These are phyloP conservation scores for Pelmatolapia mariae DNA, from an alignment of 2,113 vertebrate genomes.

Conservation along the genomic window DNA sequence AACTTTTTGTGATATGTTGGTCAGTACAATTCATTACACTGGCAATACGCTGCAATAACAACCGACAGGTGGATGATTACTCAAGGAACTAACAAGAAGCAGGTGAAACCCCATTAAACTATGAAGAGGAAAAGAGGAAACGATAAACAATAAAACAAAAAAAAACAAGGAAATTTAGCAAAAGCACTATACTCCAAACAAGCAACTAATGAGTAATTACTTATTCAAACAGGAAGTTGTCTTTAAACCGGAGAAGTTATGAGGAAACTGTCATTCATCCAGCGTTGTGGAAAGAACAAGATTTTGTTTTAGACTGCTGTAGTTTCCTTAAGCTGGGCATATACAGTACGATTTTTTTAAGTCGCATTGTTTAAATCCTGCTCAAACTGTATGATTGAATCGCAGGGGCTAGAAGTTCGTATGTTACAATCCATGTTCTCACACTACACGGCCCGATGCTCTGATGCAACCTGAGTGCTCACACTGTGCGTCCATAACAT, in stretches of 20 bases:
- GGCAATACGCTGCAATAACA: not conserved
- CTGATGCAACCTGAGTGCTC: too few relatives aligned
- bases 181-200: not conserved
- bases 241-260: not conserved
- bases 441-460: too few relatives aligned
- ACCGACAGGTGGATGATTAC: rapidly evolving
- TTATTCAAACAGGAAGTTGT: not conserved
- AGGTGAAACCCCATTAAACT: not conserved
- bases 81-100: not conserved
- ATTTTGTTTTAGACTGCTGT: not conserved
- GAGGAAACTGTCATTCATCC: not conserved
- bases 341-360: not conserved
- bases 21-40: not conserved
- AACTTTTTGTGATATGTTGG: not conserved
- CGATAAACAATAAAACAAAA: not conserved
- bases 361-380: not conserved
- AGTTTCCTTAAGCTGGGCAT: not conserved
- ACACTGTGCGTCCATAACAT: too few relatives aligned
- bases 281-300: not conserved
- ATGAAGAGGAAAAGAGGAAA: not conserved
- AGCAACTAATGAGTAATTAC: not conserved
- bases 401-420: too few relatives aligned
- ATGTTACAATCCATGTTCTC: too few relatives aligned
- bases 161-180: not conserved
- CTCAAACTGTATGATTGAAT: not conserved